Evolutionary conservation across 1,140 invertebrate genomes (phyloP).

Genomic region (Armadillidium nasatum): DNA sequence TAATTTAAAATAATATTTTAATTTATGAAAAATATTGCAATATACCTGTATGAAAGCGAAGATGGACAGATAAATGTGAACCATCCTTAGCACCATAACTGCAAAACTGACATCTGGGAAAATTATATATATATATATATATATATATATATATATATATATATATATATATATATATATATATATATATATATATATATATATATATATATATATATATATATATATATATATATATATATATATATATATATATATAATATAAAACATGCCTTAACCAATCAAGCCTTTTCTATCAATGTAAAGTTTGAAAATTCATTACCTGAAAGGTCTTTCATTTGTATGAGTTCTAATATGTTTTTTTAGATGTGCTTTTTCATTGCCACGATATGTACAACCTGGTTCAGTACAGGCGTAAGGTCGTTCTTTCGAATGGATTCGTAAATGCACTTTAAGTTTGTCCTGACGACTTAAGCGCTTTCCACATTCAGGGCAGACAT

Average conservation of each 20-base stretch:
- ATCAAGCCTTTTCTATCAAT: too few species aligned
- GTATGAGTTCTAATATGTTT: neutral
- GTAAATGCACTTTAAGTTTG: neutral
- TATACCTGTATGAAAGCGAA: neutral
- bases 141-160: too few species aligned
- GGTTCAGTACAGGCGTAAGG: neutral
- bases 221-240: too few species aligned
- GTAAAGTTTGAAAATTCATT: neutral
- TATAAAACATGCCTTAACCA: too few species aligned
- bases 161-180: too few species aligned
- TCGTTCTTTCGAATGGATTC: neutral
- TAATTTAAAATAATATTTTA: neutral
- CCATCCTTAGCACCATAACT: neutral
- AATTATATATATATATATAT: too few species aligned
- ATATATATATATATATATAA: too few species aligned
- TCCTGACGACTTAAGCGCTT: neutral
- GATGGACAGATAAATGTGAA: neutral
- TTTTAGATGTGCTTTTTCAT: neutral
- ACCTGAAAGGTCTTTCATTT: neutral
- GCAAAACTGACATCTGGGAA: neutral
- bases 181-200: too few species aligned
- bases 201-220: too few species aligned
- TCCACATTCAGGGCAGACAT: neutral
- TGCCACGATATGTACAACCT: neutral
- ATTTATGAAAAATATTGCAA: neutral